Conservation (phyloP, 2,888 invertebrate species). For the Drepanosiphum platanoidis region DNA sequence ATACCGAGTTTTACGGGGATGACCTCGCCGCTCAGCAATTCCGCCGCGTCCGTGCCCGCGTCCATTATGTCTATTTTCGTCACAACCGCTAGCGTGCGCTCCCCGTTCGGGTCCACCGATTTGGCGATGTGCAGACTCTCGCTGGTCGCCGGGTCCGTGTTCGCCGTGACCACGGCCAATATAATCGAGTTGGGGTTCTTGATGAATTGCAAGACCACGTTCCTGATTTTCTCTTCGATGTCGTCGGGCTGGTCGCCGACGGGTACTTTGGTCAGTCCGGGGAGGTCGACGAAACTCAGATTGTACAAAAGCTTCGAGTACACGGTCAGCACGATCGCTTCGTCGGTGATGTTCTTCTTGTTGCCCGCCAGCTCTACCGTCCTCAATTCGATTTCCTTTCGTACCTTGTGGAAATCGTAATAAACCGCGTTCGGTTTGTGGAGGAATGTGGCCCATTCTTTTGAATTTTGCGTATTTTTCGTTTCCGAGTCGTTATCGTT, state of each 20-base stretch:
- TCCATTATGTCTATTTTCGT: slow-evolving; percentile 99
- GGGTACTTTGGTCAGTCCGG: slow-evolving; percentile 74
- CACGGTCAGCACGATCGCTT: slow-evolving; percentile 95
- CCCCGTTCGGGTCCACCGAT: slow-evolving; percentile 94
- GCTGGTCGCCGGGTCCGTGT: slow-evolving; percentile 98
- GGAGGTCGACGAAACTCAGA: slow-evolving; percentile 94
- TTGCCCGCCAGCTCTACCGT: slow-evolving; percentile 93
- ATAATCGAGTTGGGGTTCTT: slow-evolving; percentile 98
- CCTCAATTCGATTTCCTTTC: slow-evolving; percentile 91
- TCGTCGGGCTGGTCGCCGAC: slow-evolving; percentile 99
- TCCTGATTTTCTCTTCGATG: slow-evolving; percentile 92
- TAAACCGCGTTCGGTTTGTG: slow-evolving; percentile 7
- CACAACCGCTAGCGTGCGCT: slow-evolving; percentile 94
- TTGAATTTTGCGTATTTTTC: too few species aligned
- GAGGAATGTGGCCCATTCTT: slow-evolving; percentile 4
- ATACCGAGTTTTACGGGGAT: slow-evolving; percentile 98
- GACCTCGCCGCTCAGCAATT: slow-evolving; percentile 94
- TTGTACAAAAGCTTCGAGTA: slow-evolving; percentile 92
- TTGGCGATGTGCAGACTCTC: slow-evolving; percentile 96
- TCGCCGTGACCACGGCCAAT: slow-evolving; percentile 96
- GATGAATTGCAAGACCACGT: slow-evolving; percentile 85
- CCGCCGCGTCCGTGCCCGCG: slow-evolving; percentile 98
- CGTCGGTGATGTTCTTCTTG: slow-evolving; percentile 95
- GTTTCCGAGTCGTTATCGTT: not conserved
- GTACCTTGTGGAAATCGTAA: slow-evolving; percentile 86